Evolutionary conservation across 23 tunicate genomes (phyloP), one percentile per base, ranked within the genome.

Genomic region (Aplidium turbinatum): DNA sequence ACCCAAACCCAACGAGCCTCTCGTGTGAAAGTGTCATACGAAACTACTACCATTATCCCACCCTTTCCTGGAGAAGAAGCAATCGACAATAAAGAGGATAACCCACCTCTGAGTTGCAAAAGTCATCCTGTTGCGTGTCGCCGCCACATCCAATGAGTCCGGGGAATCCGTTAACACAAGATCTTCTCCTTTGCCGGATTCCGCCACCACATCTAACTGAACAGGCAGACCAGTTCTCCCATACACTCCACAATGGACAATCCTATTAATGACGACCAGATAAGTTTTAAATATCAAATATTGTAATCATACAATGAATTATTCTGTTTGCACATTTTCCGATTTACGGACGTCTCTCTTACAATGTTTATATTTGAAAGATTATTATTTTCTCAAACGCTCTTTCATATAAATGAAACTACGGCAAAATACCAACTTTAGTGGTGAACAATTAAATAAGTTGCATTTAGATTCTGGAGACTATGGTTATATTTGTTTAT

Each of bases 61-160:
- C n/a, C n/a, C n/a, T n/a, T n/a, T n/a, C n/a, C n/a, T n/a, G n/a
- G n/a, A n/a, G n/a, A n/a, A n/a, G n/a, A n/a, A n/a, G n/a, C n/a
- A n/a, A n/a, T n/a, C n/a, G n/a, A n/a, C n/a, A n/a, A n/a, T n/a
- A n/a, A n/a, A n/a, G n/a, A n/a, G 11, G 16, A 16, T 63, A 9
- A 9, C 6, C 0, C 26, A 75, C 82, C 26, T 63, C 31, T 4
- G 60, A 32, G 25, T 72, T 72, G 70, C 86, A 81, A 19, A 40
- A 36, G 7, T 63, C 51, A 31, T 35, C 65, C 32, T 82, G 56
- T 4, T 18, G 31, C 4, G 33, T 20, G 0, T 11, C 46, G 9
- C 88, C 88, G 28, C 29, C 79, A 29, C 86, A 81, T 27, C 86
- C 86, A n/a, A 72, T 26, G 6, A 35, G 33, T 16, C 86, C 86